Evolutionary conservation across 1,140 invertebrate species (phyloP), one percentile per base, ranked within the genome.

Genomic region (Tetranychus cinnabarinus): DNA sequence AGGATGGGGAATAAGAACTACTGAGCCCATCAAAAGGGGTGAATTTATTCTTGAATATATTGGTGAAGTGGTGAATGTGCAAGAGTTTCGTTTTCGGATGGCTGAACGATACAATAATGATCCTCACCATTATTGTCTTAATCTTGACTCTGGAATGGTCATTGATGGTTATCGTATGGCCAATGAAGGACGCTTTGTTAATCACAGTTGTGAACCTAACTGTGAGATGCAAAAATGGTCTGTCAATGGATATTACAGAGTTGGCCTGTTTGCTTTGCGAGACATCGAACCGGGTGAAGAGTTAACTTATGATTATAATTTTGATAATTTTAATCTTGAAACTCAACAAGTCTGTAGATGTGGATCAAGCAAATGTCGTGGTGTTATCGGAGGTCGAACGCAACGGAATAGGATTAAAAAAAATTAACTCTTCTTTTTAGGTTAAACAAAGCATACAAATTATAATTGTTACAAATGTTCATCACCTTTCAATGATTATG

Each of bases 191-290:
- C 80, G 93, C 35, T 97, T 96, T 75, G 90, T 97, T 23, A 97
- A 97, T 75, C 93, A 97, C 74, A 93, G 89, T 0, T 98, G 93
- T 74, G 80, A 89, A 66, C 92, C 93, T 35, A 98, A 98, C 73
- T 97, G 91, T 74, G 90, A 96, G 72, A 96, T 97, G 85, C 91
- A 97, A 74, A 97, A 97, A 74, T 97, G 92, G 92, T 88, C 82
- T 66, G 87, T 96, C 2, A 90, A 93, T 73, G 92, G 92, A 23
- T 74, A 86, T 61, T 92, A 89, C 62, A 76, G 92, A 62, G 95
- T 98, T 84, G 91, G 87, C 2, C 73, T 98, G 4, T 97, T 97
- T 75, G 87, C 92, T 2, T 76, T 88, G 15, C 75, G 86, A 61
- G 82, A 96, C 66, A 95, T 97, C 55, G 73, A 80, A 47, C 75